Conservation (phyloP, 2,888 invertebrate species). For the Scaptomyza cyrtandrae region DNA sequence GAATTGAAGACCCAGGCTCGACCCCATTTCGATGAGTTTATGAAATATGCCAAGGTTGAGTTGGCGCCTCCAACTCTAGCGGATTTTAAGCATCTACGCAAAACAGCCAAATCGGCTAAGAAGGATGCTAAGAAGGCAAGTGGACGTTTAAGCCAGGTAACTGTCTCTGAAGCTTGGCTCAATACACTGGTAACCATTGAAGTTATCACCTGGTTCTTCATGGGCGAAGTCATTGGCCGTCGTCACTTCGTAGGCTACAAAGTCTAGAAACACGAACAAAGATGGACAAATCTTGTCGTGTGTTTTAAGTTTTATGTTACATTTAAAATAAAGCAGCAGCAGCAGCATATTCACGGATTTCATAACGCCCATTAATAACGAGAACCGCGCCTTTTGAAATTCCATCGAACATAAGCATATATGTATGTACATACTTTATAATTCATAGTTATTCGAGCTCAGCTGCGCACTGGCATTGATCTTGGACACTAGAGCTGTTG, state of each 20-base stretch:
- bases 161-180: constrained; percentile 58
- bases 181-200: constrained; percentile 62
- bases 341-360: constrained; percentile 39
- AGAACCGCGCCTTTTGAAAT: constrained; percentile 53
- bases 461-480: constrained; percentile 67
- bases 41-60: constrained; percentile 69
- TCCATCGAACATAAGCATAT: constrained; percentile 56
- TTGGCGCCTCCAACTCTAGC: constrained; percentile 59
- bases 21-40: constrained; percentile 58
- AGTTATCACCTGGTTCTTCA: constrained; percentile 66
- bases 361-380: constrained; percentile 29
- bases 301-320: background rate
- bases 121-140: constrained; percentile 24
- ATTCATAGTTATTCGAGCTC: constrained; percentile 32
- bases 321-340: constrained; percentile 10
- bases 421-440: background rate
- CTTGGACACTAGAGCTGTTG: constrained; percentile 52
- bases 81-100: constrained; percentile 47
- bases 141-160: constrained; percentile 34
- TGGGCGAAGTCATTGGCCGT: constrained; percentile 71
- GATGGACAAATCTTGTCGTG: constrained; percentile 11
- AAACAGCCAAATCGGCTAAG: constrained; percentile 41
- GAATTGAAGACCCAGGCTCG: constrained; percentile 50
- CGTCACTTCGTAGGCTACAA: constrained; percentile 70
- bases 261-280: constrained; percentile 33